Conservation (phyloP, 2,888 invertebrate species). For the Pollenia griseotomentosa region DNA sequence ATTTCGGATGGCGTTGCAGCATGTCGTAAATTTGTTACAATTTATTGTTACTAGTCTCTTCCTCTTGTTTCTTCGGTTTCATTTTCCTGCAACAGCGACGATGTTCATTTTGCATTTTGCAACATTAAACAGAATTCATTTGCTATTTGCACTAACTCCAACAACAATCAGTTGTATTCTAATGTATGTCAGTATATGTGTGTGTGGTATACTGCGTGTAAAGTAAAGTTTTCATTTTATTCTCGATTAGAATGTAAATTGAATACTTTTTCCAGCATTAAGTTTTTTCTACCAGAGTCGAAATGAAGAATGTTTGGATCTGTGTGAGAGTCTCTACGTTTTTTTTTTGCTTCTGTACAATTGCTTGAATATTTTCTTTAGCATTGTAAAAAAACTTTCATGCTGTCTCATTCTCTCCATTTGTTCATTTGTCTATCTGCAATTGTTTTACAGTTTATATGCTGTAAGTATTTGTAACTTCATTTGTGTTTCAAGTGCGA, state of each 20-base stretch:
- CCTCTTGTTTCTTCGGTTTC: conserved; percentile 23
- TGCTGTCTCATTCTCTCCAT: conserved; percentile 36
- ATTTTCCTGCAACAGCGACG: conserved; percentile 34
- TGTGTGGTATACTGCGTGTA: conserved; percentile 65
- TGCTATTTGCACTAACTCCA: conserved; percentile 65
- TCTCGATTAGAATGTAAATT: conserved; percentile 73
- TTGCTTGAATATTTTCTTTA: conserved; percentile 49
- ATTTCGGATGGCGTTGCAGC: conserved; percentile 72
- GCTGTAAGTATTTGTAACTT: conserved; percentile 71
- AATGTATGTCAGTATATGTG: background rate
- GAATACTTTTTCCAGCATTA: conserved; percentile 64
- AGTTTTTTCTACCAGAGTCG: conserved; percentile 19
- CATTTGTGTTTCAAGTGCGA: conserved; percentile 68
- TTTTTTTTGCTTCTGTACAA: conserved; percentile 4
- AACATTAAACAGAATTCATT: conserved; percentile 56
- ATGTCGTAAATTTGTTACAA: conserved; percentile 75
- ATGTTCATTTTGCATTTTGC: conserved; percentile 47
- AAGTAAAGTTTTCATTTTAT: conserved; percentile 73
- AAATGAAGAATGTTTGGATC: conserved; percentile 19
- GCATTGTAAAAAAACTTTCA: conserved; percentile 29
- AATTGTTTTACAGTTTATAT: conserved; percentile 54
- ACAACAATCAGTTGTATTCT: background rate
- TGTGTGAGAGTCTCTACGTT: conserved; percentile 19
- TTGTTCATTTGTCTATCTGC: conserved; percentile 51
- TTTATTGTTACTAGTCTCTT: conserved; percentile 73